Conservation (phyloP, 2,888 invertebrate genomes). For the Strigamia transsilvanica region DNA sequence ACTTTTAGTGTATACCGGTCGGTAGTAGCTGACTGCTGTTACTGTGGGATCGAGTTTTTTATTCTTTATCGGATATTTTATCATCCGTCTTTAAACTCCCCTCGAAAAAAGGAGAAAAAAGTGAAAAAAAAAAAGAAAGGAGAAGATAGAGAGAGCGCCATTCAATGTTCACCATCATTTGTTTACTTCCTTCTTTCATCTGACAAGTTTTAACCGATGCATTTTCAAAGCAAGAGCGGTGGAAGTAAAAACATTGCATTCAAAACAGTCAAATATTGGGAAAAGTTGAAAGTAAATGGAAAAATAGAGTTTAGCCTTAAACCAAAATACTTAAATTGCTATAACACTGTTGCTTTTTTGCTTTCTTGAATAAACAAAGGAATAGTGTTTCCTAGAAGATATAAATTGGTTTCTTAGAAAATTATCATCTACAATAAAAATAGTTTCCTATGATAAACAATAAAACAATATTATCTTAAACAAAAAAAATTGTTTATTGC, state of each 20-base stretch:
- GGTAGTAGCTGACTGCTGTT: neutral
- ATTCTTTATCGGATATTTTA: slow-evolving; percentile 25
- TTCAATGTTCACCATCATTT: slow-evolving; percentile 21
- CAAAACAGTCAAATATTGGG: neutral
- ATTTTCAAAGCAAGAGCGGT: neutral
- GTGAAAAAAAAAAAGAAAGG: neutral
- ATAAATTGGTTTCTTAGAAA: no score
- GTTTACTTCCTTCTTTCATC: slow-evolving; percentile 21
- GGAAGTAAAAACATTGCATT: neutral
- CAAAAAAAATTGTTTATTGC: no score
- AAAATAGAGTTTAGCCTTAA: neutral
- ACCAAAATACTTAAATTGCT: no score
- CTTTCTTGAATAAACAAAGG: no score
- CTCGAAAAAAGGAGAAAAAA: neutral
- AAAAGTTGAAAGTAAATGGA: neutral
- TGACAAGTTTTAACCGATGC: neutral
- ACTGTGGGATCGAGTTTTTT: neutral
- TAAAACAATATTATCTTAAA: no score
- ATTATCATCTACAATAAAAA: no score
- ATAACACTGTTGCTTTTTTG: no score
- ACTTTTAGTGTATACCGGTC: neutral
- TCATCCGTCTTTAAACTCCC: slow-evolving; percentile 11
- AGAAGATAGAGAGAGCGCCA: slow-evolving; percentile 25
- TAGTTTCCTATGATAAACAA: no score
- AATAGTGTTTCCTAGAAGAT: no score